phyloP scores from a whole-genome alignment of 1,140 invertebrate species.

The Megalonaias nervosa region DNA sequence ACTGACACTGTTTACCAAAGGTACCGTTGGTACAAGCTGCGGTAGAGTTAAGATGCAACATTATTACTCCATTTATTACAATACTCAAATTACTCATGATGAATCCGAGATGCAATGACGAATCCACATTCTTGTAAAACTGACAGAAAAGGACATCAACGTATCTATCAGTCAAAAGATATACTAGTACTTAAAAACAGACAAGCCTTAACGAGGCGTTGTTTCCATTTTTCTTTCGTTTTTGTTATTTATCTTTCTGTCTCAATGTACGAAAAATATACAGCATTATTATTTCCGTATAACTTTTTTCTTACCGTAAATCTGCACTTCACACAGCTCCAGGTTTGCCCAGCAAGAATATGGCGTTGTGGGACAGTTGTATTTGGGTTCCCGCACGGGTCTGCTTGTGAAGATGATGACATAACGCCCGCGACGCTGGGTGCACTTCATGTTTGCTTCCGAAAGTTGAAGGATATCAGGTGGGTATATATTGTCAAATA shows the following conservation, averaged over 20 bases:
- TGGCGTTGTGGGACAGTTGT: conserved; percentile 37
- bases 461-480: conserved; percentile 14
- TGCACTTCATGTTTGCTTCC: conserved; percentile 16
- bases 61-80: neutral
- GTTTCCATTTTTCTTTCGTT: neutral
- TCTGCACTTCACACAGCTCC: conserved; percentile 48
- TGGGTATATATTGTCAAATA: conserved; percentile 30
- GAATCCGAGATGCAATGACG: neutral
- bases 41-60: neutral
- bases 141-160: neutral
- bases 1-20: conserved; percentile 43
- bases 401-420: conserved; percentile 40
- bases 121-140: neutral
- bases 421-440: conserved; percentile 29
- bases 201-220: neutral
- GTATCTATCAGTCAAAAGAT: neutral
- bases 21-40: conserved; percentile 55
- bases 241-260: neutral
- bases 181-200: neutral
- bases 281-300: neutral
- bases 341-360: conserved; percentile 54
- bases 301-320: conserved; percentile 35
- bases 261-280: neutral
- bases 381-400: conserved; percentile 32
- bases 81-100: neutral